A percentile compares a stretch with the other conserved stretches of the same genome.
These are phyloP conservation scores for Sebastes trivittatus DNA, from an alignment of 2,797 vertebrate genomes.

Conservation along the genomic window DNA sequence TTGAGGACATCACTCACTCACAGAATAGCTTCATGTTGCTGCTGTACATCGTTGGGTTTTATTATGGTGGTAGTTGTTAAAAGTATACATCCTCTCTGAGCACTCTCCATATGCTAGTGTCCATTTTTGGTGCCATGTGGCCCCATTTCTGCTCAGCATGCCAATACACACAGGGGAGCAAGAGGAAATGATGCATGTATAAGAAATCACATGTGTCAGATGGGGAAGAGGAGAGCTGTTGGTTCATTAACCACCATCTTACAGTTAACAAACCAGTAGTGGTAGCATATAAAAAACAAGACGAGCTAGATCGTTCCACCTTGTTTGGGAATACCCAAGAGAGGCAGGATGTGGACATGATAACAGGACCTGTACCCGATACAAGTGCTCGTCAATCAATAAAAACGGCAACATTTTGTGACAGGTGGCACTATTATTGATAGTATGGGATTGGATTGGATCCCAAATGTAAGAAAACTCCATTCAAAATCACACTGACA, in stretches of 20 bases:
- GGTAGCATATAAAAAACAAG: background rate
- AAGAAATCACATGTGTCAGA: conserved; percentile 2
- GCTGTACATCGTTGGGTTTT: background rate
- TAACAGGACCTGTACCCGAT: background rate
- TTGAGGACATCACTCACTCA: too few species aligned
- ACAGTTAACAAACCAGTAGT: background rate
- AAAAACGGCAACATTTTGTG: background rate
- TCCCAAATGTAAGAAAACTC: background rate
- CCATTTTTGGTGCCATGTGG: background rate
- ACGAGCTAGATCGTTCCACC: background rate
- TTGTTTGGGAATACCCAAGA: background rate
- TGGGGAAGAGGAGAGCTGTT: conserved; percentile 14
- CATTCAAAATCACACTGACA: background rate
- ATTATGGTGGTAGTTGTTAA: background rate
- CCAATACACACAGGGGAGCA: background rate
- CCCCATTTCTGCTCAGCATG: background rate
- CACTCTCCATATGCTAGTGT: background rate
- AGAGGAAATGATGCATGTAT: conserved; percentile 14
- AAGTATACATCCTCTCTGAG: background rate
- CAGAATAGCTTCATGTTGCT: background rate
- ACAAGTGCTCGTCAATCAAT: background rate
- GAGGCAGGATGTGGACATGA: background rate
- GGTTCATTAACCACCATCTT: conserved; percentile 39
- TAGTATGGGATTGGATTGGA: too few species aligned
- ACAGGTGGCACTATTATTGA: too few species aligned